phyloP scores from a whole-genome alignment of 2,113 vertebrate genomes.

The Lepus timidus region DNA sequence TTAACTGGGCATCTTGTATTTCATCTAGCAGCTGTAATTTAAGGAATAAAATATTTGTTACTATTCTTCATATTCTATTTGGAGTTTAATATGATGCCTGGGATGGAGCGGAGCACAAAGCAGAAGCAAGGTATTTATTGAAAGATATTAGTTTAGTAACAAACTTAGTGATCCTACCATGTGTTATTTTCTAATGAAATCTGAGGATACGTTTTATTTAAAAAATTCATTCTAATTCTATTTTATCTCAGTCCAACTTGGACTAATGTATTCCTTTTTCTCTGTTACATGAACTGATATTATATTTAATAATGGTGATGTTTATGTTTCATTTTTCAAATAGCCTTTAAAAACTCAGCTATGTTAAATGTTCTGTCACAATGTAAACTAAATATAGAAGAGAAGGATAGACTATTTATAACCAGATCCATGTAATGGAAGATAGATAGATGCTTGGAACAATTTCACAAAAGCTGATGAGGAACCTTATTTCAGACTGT shows the following conservation, averaged over 20 bases:
- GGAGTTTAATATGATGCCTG: background rate
- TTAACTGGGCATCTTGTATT: background rate
- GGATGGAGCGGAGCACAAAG: background rate
- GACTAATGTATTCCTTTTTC: background rate
- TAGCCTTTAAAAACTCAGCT: background rate
- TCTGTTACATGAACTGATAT: background rate
- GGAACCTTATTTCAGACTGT: background rate
- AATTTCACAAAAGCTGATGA: background rate
- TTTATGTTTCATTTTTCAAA: slow-evolving; percentile 18
- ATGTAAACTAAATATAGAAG: background rate
- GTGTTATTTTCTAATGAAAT: background rate
- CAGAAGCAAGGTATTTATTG: background rate
- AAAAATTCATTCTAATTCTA: background rate
- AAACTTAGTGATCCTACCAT: background rate
- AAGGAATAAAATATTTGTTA: background rate
- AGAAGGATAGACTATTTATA: background rate
- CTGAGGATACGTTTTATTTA: background rate
- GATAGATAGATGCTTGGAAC: background rate
- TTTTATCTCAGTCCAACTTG: background rate
- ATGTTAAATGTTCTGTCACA: background rate
- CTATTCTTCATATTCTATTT: background rate
- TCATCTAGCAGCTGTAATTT: background rate
- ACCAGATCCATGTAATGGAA: background rate
- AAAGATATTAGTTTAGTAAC: background rate
- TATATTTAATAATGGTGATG: background rate